Conservation (phyloP, 64 coral and sea anemone species). For the Cladopsammia gracilis region DNA sequence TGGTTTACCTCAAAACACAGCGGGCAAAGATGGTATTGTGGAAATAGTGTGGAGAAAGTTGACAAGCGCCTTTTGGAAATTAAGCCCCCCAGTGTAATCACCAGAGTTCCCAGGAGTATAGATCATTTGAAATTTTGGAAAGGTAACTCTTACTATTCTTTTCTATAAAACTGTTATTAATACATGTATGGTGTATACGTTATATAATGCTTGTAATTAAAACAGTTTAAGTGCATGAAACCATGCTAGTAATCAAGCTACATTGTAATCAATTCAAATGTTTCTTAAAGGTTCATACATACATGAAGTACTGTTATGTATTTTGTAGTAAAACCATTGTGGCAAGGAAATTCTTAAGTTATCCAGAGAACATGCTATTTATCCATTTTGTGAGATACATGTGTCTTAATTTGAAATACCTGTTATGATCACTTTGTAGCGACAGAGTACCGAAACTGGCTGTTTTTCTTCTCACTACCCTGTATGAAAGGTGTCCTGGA, state of each 20-base stretch:
- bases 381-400: background rate
- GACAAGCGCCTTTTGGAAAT: slow-evolving; percentile 51
- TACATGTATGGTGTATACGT: too few relatives aligned
- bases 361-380: background rate
- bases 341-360: too few relatives aligned
- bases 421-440: slow-evolving; percentile 27
- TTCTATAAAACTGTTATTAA: background rate
- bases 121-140: slow-evolving; percentile 57
- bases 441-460: too few relatives aligned
- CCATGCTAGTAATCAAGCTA: too few relatives aligned
- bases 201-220: too few relatives aligned
- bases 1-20: slow-evolving; percentile 66
- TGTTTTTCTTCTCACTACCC: slow-evolving; percentile 52
- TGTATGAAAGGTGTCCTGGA: slow-evolving; percentile 62
- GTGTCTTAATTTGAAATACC: slow-evolving; percentile 5
- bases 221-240: background rate
- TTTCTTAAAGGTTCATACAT: too few relatives aligned
- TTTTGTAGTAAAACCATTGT: too few relatives aligned
- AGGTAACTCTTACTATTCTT: slow-evolving; percentile 17
- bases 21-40: slow-evolving; percentile 62
- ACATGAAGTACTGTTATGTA: too few relatives aligned
- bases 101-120: slow-evolving; percentile 40
- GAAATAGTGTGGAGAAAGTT: slow-evolving; percentile 14
- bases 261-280: too few relatives aligned
- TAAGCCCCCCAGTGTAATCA: slow-evolving; percentile 41